Conservation (phyloP, 2,113 vertebrate species). For the Calyptommatus sinebrachiatus region DNA sequence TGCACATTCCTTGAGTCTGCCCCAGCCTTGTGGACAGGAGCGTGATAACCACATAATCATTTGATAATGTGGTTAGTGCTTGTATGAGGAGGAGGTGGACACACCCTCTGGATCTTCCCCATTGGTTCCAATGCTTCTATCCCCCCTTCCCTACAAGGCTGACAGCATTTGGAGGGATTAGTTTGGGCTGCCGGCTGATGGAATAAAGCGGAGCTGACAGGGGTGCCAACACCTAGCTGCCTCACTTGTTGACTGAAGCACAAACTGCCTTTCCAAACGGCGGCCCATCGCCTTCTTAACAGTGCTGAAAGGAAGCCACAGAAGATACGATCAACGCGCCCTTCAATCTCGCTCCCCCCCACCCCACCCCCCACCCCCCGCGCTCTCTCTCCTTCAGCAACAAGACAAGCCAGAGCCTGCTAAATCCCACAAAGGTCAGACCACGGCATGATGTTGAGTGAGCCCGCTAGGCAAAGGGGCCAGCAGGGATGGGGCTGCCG, state of each 20-base stretch:
- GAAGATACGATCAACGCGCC: background rate
- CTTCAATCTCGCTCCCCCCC: background rate
- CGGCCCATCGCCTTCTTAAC: background rate
- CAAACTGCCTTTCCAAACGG: background rate
- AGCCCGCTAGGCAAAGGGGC: background rate
- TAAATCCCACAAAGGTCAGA: background rate
- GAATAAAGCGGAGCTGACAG: background rate
- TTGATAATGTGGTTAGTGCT: no score
- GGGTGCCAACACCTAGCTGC: background rate
- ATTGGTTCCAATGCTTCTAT: background rate
- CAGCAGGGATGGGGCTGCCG: constrained; percentile 29
- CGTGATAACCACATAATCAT: no score
- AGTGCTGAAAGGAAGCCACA: background rate
- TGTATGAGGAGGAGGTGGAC: no score
- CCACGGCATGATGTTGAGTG: background rate
- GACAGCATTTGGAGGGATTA: background rate
- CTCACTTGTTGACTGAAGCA: accelerated
- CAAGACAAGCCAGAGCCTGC: background rate
- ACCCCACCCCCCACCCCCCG: no score
- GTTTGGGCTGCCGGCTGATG: background rate
- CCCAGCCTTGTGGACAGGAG: no score
- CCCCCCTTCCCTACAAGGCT: background rate
- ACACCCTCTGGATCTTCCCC: background rate
- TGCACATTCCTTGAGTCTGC: no score
- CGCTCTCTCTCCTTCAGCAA: background rate